Base-by-base conservation (phyloP, 2,888 invertebrate species). In the Dusona sp. region DNA sequence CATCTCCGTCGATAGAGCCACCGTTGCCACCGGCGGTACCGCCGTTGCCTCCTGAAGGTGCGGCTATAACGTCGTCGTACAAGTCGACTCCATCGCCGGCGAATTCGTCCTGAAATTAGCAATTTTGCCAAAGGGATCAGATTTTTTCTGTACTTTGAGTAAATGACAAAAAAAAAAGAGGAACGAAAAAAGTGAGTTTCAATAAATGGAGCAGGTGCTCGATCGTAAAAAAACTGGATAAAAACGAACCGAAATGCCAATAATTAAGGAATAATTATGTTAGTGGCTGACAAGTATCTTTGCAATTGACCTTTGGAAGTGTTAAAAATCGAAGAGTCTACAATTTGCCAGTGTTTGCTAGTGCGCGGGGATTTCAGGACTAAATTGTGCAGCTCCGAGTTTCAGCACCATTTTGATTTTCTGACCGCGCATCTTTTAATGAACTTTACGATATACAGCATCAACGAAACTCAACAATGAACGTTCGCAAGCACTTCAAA, bases 61-160 rank as follows among this genome's bases (percentile, higher is more conserved):
- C 97, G 78, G 98, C 97, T 91, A 99, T 98, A 90, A 99, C 99
- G 95, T 99, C 99, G 95, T 99, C 98, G 94, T 99, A 99, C 81
- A 99, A 96, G 95, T 99, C 99, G 88, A 98, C 98, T 92, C 98
- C 98, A 90, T 98, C 97, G 87, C 97, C 97, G 89, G 97, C 97
- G 93, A 97, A 97, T 92, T 97, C 97, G 93, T 97, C 97, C 97
- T 97, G 94, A 89, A 94, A 92, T 80, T 88, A 38, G n/a, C 33
- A 45, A 77, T 70, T 8, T 29, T 0, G 61, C 13, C 25, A 81
- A 82, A 42, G n/a, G 25, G 25, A 36, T 81, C 75, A 51, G 2
- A 22, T 7, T 61, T 29, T 29, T 29, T 16, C 29, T 16, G 16
- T 4, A 29, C 7, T 29, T 3, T 1, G 29, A 29, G 6, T 7